phyloP scores from a whole-genome alignment of 2,113 vertebrate species.

The Ctenodactylus gundi region DNA sequence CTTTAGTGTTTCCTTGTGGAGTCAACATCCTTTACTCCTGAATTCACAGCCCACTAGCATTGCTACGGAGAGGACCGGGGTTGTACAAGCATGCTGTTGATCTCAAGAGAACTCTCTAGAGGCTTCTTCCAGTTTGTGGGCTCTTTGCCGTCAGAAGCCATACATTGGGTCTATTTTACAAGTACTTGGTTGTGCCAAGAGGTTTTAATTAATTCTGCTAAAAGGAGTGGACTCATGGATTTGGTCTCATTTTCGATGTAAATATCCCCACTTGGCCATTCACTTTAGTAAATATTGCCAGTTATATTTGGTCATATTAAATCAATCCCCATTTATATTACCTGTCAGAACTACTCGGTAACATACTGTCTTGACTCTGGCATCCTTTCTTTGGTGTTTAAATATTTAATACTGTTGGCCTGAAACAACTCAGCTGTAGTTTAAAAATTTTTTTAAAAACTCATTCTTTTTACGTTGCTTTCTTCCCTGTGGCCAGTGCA shows the following conservation, averaged over 20 bases:
- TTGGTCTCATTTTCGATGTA: constrained; percentile 2
- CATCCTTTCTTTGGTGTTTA: constrained; percentile 3
- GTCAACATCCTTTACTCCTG: neutral
- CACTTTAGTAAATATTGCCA: constrained; percentile 1
- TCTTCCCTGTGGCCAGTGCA: neutral
- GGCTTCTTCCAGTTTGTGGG: neutral
- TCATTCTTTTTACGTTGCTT: neutral
- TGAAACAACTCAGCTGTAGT: neutral
- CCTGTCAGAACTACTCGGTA: neutral
- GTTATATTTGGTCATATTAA: neutral
- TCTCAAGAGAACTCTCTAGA: neutral
- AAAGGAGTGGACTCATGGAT: neutral
- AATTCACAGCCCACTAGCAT: neutral
- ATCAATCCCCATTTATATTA: constrained; percentile 23
- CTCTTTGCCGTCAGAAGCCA: neutral
- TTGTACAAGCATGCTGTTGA: neutral
- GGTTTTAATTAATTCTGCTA: constrained; percentile 46
- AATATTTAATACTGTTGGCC: constrained; percentile 27
- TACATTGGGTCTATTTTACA: constrained; percentile 25
- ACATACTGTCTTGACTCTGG: neutral
- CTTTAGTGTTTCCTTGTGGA: neutral
- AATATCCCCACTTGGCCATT: neutral
- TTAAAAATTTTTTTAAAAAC: constrained; percentile 49
- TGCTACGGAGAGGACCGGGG: neutral
- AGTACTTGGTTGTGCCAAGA: neutral